Evolutionary conservation across 2,113 vertebrate genomes (phyloP).

Genomic region (Hippopotamus amphibius): DNA sequence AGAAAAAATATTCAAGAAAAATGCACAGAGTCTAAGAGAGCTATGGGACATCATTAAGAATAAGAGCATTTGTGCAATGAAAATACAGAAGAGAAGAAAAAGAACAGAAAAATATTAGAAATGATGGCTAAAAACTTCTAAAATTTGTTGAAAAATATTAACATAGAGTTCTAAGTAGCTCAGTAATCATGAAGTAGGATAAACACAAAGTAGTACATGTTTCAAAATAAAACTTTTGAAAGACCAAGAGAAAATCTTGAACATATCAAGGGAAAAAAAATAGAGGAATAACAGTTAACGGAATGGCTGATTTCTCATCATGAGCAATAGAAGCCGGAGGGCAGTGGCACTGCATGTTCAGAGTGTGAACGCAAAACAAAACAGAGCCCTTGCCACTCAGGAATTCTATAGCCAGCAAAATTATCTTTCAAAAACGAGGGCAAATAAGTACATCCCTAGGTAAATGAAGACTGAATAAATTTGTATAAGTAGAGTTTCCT

Average conservation of each 20-base stretch:
- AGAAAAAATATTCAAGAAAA: not conserved
- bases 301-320: not conserved
- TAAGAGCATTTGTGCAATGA: not conserved
- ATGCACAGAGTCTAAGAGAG: not conserved
- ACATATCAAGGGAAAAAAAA: not conserved
- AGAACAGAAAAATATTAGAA: not conserved
- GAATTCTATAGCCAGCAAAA: not conserved
- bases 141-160: not conserved
- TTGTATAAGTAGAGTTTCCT: not conserved
- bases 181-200: not conserved
- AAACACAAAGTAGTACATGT: not conserved
- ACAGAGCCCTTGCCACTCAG: not conserved
- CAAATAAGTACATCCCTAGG: not conserved
- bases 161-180: not conserved
- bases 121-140: not conserved
- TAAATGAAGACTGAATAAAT: not conserved
- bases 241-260: not conserved
- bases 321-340: not conserved
- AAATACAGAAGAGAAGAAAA: not conserved
- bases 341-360: not conserved
- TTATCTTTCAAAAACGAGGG: not conserved
- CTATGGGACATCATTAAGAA: not conserved
- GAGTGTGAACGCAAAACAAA: not conserved
- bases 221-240: constrained; percentile 3
- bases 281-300: not conserved